Percentiles rank a stretch among this genome's conserved stretches.
Evolutionary conservation across 1,140 invertebrate genomes (phyloP).

Genomic region (Atta cephalotes): DNA sequence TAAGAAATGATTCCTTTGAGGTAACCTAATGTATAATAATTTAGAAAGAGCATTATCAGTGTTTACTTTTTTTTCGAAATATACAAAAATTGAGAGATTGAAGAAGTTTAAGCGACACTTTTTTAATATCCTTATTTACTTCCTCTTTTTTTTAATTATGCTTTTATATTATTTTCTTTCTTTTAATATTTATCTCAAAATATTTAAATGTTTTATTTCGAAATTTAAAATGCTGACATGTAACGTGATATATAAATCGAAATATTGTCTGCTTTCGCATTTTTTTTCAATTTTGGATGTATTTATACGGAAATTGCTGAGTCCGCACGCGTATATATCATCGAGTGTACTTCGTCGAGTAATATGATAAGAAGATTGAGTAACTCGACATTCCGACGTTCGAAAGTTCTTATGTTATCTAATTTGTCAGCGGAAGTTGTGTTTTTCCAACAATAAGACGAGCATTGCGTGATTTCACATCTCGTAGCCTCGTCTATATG

Average conservation of each 20-base stretch:
- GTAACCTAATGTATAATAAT: constrained; percentile 15
- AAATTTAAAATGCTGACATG: not conserved
- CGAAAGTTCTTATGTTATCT: constrained; percentile 52
- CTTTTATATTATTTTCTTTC: not conserved
- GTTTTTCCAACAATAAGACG: constrained; percentile 15
- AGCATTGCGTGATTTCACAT: constrained; percentile 10
- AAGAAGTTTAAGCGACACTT: not conserved
- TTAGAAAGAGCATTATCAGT: not conserved
- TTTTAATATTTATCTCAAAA: not conserved
- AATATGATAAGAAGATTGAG: constrained; percentile 45
- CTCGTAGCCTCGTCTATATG: not conserved
- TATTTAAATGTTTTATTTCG: not conserved
- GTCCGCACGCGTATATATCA: not conserved
- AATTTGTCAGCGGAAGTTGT: constrained; percentile 48
- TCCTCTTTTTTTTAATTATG: not conserved
- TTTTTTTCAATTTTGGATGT: constrained; percentile 17
- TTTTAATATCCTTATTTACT: not conserved
- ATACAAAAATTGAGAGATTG: not conserved
- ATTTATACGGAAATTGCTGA: constrained; percentile 16
- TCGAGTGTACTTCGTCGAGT: not conserved
- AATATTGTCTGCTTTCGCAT: not conserved
- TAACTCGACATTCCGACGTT: constrained; percentile 37
- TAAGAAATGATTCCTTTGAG: not conserved
- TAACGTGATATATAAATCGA: not conserved
- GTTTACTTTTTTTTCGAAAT: not conserved